Percentiles rank a stretch among this genome's conserved stretches.
phyloP scores from a whole-genome alignment of 2,113 vertebrate genomes.

The Aegithalos caudatus region DNA sequence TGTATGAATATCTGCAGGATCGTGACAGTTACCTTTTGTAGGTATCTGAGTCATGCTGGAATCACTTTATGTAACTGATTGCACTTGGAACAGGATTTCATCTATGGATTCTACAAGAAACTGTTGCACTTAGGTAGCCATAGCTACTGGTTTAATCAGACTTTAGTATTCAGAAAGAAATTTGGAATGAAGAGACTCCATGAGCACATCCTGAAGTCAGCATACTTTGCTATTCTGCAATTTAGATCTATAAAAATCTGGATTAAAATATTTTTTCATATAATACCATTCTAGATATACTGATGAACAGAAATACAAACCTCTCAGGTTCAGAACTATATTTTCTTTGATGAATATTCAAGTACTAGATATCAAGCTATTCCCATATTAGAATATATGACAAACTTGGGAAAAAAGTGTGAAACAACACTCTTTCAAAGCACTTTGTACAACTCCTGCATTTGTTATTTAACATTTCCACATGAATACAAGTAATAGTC shows the following conservation, averaged over 20 bases:
- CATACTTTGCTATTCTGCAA: neutral
- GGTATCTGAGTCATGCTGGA: neutral
- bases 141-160: neutral
- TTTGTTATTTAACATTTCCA: neutral
- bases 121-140: neutral
- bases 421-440: neutral
- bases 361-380: neutral
- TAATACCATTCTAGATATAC: neutral
- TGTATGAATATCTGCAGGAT: neutral
- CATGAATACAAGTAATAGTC: neutral
- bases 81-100: neutral
- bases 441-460: neutral
- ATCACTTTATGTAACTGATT: neutral
- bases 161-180: neutral
- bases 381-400: neutral
- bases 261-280: neutral
- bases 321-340: neutral
- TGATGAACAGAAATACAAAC: neutral
- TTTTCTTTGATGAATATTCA: neutral
- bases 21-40: neutral
- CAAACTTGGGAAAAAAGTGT: neutral
- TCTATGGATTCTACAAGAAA: neutral
- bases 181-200: neutral
- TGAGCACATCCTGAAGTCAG: neutral
- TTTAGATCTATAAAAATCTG: neutral